Percentiles rank a stretch among this genome's conserved stretches.
These are phyloP conservation scores for Takifugu ocellatus DNA, from an alignment of 2,797 vertebrate genomes.

Conservation along the genomic window DNA sequence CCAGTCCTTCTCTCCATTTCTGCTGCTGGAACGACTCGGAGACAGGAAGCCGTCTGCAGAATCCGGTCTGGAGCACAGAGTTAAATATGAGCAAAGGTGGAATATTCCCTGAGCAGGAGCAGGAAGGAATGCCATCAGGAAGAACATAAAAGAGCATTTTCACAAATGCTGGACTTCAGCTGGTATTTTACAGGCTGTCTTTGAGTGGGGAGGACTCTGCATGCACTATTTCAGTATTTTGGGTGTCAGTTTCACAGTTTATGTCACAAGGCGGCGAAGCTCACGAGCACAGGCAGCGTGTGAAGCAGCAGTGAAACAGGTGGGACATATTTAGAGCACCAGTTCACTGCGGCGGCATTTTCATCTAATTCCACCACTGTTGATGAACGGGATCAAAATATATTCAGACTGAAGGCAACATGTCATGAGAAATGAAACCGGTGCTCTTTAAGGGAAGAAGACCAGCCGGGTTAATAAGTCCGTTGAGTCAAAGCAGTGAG, in stretches of 20 bases:
- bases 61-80: conserved; percentile 80
- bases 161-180: no score
- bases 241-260: conserved; percentile 4
- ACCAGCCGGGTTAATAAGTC: conserved; percentile 5
- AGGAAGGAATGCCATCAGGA: neutral
- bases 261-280: conserved; percentile 33
- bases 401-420: no score
- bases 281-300: conserved; percentile 47
- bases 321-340: conserved; percentile 19
- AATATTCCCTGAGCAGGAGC: no score
- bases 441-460: neutral
- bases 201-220: neutral
- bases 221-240: neutral
- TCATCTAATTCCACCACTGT: neutral
- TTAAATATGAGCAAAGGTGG: no score
- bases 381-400: neutral
- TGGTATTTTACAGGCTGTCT: no score
- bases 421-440: no score
- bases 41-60: conserved; percentile 94
- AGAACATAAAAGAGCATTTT: no score
- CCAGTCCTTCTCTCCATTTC: conserved; percentile 97
- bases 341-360: conserved; percentile 15
- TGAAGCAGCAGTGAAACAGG: conserved; percentile 26
- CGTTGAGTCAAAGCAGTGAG: conserved; percentile 8
- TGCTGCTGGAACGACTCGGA: conserved; percentile 88